Evolutionary conservation across 1,140 invertebrate genomes (phyloP).

Genomic region (Penaeus chinensis): DNA sequence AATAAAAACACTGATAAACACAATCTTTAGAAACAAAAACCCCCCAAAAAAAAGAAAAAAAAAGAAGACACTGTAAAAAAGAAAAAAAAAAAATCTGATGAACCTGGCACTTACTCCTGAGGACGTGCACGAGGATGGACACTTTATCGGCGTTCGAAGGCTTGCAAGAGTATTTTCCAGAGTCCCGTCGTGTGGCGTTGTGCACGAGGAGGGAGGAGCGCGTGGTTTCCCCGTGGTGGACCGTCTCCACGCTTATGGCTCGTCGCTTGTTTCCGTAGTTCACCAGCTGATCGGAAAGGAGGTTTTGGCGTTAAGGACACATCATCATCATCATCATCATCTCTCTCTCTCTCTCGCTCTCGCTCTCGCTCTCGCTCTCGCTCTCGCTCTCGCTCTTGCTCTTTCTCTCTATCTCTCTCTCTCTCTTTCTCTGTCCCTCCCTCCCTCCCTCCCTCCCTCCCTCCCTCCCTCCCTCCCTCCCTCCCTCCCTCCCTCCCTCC

Average conservation of each 20-base stretch:
- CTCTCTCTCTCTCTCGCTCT: neutral
- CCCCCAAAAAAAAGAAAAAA: no score
- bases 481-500: no score
- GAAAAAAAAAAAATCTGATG: neutral
- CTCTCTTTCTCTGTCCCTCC: no score
- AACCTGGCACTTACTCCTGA: conserved; percentile 51
- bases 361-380: no score
- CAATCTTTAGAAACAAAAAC: no score
- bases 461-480: no score
- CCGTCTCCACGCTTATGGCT: conserved; percentile 49
- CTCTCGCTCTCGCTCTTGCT: no score
- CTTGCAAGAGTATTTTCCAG: conserved; percentile 57
- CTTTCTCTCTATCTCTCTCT: no score
- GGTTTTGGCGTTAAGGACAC: neutral
- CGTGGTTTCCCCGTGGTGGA: conserved; percentile 54
- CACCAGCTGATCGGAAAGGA: conserved; percentile 39
- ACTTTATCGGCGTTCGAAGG: conserved; percentile 57
- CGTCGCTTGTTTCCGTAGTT: conserved; percentile 58
- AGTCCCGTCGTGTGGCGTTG: conserved; percentile 58
- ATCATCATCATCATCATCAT: neutral
- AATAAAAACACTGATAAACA: no score
- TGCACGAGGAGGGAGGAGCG: conserved; percentile 54
- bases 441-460: no score
- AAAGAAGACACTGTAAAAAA: no score
- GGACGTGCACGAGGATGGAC: conserved; percentile 54